These are phyloP conservation scores for Philaenus spumarius DNA, from an alignment of 1,140 invertebrate genomes.

Conservation along the genomic window DNA sequence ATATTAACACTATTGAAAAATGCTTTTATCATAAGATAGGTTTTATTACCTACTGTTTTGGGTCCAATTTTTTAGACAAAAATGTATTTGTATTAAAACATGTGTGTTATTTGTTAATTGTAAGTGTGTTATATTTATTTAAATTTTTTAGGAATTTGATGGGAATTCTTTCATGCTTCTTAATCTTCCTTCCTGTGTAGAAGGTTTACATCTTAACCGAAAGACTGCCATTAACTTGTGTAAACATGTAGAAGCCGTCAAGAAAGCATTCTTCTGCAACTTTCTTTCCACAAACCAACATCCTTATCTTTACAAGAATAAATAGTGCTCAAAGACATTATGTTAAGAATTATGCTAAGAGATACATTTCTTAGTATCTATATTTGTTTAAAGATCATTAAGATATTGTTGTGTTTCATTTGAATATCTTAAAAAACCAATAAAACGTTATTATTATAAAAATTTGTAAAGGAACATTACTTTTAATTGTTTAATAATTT, in stretches of 20 bases:
- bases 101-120: not conserved
- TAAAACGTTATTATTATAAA: too few species aligned
- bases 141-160: conserved; percentile 54
- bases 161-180: conserved; percentile 67
- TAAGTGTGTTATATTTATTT: not conserved
- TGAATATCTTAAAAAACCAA: too few species aligned
- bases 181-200: conserved; percentile 58
- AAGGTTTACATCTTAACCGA: conserved; percentile 63
- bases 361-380: too few species aligned
- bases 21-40: not conserved
- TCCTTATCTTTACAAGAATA: too few species aligned
- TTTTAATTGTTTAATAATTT: too few species aligned
- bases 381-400: too few species aligned
- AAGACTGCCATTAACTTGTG: conserved; percentile 65
- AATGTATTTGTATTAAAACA: not conserved
- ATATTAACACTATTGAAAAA: too few species aligned
- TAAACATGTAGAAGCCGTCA: conserved; percentile 61
- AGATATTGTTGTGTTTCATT: too few species aligned
- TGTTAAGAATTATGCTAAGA: too few species aligned
- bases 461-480: too few species aligned
- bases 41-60: not conserved
- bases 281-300: not conserved
- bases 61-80: not conserved
- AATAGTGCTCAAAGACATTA: too few species aligned
- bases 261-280: conserved; percentile 42